Base-by-base conservation (phyloP, 2,113 vertebrate genomes). In the Emberiza fucata region DNA sequence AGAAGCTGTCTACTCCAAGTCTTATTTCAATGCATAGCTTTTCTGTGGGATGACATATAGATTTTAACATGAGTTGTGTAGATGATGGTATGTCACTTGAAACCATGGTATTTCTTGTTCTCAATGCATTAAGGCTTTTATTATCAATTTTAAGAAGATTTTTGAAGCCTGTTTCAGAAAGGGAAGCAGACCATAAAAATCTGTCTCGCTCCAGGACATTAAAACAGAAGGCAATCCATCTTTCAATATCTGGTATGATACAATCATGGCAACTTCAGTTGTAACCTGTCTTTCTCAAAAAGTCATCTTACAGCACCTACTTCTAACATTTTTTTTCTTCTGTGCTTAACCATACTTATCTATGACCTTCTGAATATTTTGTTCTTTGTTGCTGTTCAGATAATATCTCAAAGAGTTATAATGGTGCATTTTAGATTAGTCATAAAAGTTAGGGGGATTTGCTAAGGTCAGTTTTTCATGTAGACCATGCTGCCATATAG, bases 231-330 rank as follows among this genome's bases (percentile, higher is more conserved):
- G 12, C 79, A 90, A 35, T 70, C 53, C 66, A 0, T 66, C 78
- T 92, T 93, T 94, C 64, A 70, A 5, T 86, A 59, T 86, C 35
- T 0, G 1, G 9, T 63, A 44, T 86, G 87, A 80, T 91, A 65
- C 17, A 90, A 13, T 91, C 69, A 44, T 47, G 59, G 81, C n/a
- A 64, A 57, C 63, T 91, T 76, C 42, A 76, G 25, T 39, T 90
- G 53, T 94, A 70, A 92, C 54, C 37, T 44, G 14, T n/a, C 71
- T 92, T 92, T 86, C 63, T 93, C 59, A 90, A 73, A 92, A 92
- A 83, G 75, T 80, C 45, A 9, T 94, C 57, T 61, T 79, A 59
- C 25, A 59, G 50, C 64, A 77, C 66, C 45, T 73, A 39, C 28
- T 90, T 93, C 50, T 61, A 57, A 44, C 42, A 1, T 13, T 4